Evolutionary conservation across 2,888 invertebrate species (phyloP), one percentile per base, ranked within the genome.

Genomic region (Cephus runcator): DNA sequence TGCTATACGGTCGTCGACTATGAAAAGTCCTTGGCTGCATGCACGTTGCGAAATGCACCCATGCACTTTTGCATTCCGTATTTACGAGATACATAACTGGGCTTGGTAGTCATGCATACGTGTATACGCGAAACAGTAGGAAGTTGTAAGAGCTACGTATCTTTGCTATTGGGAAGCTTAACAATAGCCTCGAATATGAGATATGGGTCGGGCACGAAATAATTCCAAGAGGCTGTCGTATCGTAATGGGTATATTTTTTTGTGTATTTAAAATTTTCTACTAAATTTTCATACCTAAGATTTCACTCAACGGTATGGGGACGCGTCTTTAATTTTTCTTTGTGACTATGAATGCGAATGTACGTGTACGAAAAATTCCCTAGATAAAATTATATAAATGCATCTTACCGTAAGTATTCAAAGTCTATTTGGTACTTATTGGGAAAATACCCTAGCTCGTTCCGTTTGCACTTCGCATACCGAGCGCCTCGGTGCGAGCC

Each of bases 21-120:
- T 77, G 77, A 79, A 80, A 77, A 75, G 75, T 80, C 76, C 33
- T 73, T 36, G 79, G 71, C 75, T 75, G 69, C 40, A 73, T 23
- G 36, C 74, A 69, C 73, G 73, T 35, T 23, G 56, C 56, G 23
- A 56, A 23, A 56, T 56, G 56, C 56, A 23, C 23, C 9, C 56
- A 9, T 56, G 56, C 56, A 56, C 23, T 56, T 56, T 23, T 56
- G 56, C 23, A 56, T 56, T 56, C 56, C 9, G 23, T 56, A 56
- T 56, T 23, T 56, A 56, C 56, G 23, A 56, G 23, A 23, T 23
- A 23, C 56, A 56, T 56, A 56, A 56, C 56, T 9, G 56, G 23
- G 23, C 56, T 23, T 2, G 56, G 9, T 56, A 56, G 56, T 9
- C 23, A 23, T 23, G 56, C 15, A 56, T 56, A 56, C 23, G 56